A percentile compares a stretch with the other conserved stretches of the same genome.
phyloP scores from a whole-genome alignment of 2,113 vertebrate genomes.

The Serilophus lunatus region DNA sequence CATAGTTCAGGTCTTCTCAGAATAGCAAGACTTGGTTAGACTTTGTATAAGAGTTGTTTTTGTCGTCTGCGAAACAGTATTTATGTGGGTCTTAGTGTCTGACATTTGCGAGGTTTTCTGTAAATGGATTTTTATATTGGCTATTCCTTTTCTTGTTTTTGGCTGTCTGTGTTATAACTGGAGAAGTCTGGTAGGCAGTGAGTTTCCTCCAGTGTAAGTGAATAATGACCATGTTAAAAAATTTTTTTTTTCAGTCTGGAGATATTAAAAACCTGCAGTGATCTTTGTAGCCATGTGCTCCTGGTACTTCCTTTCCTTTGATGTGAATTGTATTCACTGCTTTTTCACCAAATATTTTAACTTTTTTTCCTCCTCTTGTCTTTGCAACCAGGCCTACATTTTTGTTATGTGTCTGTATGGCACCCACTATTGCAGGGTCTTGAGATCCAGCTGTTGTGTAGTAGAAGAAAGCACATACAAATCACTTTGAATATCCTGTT shows the following conservation, averaged over 20 bases:
- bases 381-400: neutral
- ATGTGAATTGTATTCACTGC: neutral
- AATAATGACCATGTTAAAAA: neutral
- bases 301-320: neutral
- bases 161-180: neutral
- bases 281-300: neutral
- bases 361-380: neutral
- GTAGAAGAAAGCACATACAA: neutral
- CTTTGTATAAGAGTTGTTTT: neutral
- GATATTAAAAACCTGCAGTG: neutral
- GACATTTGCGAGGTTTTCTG: neutral
- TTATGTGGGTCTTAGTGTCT: neutral
- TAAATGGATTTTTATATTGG: neutral
- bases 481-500: neutral
- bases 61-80: neutral
- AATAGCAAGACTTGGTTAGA: neutral
- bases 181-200: neutral
- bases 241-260: neutral
- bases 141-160: neutral
- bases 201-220: neutral
- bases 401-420: neutral
- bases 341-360: neutral
- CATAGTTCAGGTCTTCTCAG: neutral
- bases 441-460: neutral
- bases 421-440: neutral